Evolutionary conservation across 35 echinoderm and acorn worm genomes (phyloP).

Genomic region (Apostichopus parvimensis): DNA sequence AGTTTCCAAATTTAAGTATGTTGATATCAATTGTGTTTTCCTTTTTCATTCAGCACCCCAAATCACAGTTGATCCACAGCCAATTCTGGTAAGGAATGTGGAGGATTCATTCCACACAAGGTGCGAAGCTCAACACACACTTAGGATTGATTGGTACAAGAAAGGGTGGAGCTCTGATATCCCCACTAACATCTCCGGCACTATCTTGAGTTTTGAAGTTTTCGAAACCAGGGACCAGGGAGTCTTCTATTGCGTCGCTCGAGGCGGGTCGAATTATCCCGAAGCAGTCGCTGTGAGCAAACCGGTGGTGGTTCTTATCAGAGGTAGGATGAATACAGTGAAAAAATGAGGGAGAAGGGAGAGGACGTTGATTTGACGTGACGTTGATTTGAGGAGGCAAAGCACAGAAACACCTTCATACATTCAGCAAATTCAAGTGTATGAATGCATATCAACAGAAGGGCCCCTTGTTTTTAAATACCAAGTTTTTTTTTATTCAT

Average conservation of each 20-base stretch:
- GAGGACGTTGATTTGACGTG: too few species aligned
- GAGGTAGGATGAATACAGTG: neutral
- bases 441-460: too few species aligned
- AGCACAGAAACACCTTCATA: too few species aligned
- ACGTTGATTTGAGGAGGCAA: too few species aligned
- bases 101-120: neutral
- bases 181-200: neutral
- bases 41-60: neutral
- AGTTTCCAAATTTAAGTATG: too few species aligned
- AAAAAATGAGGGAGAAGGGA: too few species aligned
- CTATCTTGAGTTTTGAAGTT: neutral
- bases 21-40: too few species aligned
- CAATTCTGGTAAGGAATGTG: neutral
- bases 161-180: constrained; percentile 14
- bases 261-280: neutral
- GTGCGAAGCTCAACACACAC: constrained; percentile 16
- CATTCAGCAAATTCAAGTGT: too few species aligned
- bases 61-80: neutral
- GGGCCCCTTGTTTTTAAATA: too few species aligned
- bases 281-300: neutral
- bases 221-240: constrained; percentile 6
- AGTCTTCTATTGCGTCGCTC: constrained; percentile 18
- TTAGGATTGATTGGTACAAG: constrained; percentile 27
- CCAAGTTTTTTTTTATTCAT: too few species aligned
- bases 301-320: constrained; percentile 1